These are phyloP conservation scores for Mormyrus hasselquistii DNA, from an alignment of 2,797 vertebrate species.

Conservation along the genomic window DNA sequence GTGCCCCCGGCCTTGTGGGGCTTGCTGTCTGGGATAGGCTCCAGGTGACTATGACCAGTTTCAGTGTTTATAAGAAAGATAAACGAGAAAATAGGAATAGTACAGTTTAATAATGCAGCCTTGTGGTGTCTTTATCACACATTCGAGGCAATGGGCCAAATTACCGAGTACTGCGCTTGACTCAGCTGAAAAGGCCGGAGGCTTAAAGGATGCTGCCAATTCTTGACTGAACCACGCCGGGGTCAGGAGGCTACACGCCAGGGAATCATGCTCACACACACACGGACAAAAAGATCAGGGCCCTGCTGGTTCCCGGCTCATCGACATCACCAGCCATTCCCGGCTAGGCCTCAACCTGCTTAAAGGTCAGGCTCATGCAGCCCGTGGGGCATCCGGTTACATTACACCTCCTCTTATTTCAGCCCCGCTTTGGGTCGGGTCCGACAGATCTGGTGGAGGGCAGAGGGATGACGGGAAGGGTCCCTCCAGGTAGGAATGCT, in stretches of 20 bases:
- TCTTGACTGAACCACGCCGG: background rate
- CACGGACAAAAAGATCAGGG: background rate
- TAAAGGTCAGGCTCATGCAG: background rate
- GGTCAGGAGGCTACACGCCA: background rate
- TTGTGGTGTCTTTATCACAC: background rate
- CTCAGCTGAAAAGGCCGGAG: background rate
- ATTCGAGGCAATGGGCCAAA: background rate
- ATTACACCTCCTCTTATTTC: background rate
- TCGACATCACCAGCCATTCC: background rate
- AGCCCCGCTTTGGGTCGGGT: slow-evolving; percentile 23
- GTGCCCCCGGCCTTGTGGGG: background rate
- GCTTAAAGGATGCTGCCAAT: background rate
- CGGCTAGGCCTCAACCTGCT: slow-evolving; percentile 7
- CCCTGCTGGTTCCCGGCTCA: background rate
- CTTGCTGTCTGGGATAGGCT: background rate
- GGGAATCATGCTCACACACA: background rate
- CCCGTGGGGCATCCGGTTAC: slow-evolving; percentile 21
- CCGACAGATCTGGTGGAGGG: no score
- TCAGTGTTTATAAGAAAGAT: background rate
- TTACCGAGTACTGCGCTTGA: background rate
- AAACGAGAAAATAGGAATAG: background rate
- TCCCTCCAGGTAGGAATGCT: slow-evolving; percentile 33
- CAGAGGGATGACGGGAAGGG: slow-evolving; percentile 25
- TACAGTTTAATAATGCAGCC: background rate
- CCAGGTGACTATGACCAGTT: background rate